These are phyloP conservation scores for Rhadina sibilatrix DNA, from an alignment of 2,113 vertebrate genomes.

Conservation along the genomic window DNA sequence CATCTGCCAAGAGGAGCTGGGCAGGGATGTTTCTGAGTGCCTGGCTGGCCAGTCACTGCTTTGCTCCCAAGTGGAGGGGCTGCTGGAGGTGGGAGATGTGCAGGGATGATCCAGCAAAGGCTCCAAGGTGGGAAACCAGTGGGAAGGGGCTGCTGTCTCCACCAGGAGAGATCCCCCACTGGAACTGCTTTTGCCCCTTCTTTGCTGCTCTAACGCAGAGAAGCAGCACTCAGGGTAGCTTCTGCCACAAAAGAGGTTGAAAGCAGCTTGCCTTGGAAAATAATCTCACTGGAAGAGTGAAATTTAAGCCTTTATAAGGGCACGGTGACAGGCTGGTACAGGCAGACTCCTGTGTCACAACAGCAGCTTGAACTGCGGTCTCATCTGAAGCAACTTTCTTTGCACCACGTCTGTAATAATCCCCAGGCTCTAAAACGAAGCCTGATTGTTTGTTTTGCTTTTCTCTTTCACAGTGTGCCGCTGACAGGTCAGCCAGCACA, in stretches of 20 bases:
- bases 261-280: not conserved
- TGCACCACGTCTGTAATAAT: not conserved
- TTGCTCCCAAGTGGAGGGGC: not conserved
- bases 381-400: not conserved
- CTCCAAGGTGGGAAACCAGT: not conserved
- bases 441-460: not conserved
- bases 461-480: not conserved
- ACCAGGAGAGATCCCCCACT: not conserved
- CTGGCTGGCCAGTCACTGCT: not conserved
- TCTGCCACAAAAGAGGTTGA: not conserved
- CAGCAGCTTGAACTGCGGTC: not conserved
- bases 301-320: not conserved
- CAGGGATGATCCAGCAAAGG: not conserved
- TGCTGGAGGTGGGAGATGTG: not conserved
- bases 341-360: not conserved
- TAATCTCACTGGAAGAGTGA: not conserved
- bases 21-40: not conserved
- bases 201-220: not conserved
- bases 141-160: not conserved
- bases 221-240: not conserved
- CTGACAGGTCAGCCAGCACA: not conserved
- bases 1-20: not conserved
- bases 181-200: not conserved
- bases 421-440: not conserved
- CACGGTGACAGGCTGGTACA: not conserved